Percentiles rank a stretch among this genome's conserved stretches.
Evolutionary conservation across 2,113 vertebrate genomes (phyloP).

Genomic region (Panthera uncia): DNA sequence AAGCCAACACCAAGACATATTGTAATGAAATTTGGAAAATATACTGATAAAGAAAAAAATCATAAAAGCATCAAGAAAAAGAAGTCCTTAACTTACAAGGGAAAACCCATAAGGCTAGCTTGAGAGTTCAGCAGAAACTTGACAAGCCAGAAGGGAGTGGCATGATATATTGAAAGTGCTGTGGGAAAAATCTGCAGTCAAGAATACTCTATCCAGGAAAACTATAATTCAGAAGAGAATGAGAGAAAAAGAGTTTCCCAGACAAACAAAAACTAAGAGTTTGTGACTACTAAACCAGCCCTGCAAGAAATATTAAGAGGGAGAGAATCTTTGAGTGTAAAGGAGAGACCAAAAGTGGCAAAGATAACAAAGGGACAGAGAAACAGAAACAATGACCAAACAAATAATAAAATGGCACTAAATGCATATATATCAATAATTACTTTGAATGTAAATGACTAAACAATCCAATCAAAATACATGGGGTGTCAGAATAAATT

Average conservation of each 20-base stretch:
- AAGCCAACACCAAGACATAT: not conserved
- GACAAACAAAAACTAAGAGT: not conserved
- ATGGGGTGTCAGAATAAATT: not conserved
- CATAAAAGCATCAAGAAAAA: not conserved
- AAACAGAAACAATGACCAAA: not conserved
- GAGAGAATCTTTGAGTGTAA: not conserved
- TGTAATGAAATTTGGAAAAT: not conserved
- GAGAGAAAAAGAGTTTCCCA: not conserved
- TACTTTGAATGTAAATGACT: not conserved
- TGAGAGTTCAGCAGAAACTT: not conserved
- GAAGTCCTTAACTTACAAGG: not conserved
- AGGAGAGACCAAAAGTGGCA: not conserved
- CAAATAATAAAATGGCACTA: not conserved
- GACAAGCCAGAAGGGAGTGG: not conserved
- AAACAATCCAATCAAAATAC: not conserved
- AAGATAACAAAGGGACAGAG: not conserved
- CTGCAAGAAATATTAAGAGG: not conserved
- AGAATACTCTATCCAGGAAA: not conserved
- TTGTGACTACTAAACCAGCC: not conserved
- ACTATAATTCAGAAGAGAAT: not conserved
- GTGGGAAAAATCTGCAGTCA: not conserved
- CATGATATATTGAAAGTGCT: not conserved
- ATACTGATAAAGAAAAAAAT: not conserved
- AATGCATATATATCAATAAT: not conserved
- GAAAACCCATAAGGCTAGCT: not conserved